phyloP scores from a whole-genome alignment of 2,113 vertebrate species.

The Oryzias woworae region DNA sequence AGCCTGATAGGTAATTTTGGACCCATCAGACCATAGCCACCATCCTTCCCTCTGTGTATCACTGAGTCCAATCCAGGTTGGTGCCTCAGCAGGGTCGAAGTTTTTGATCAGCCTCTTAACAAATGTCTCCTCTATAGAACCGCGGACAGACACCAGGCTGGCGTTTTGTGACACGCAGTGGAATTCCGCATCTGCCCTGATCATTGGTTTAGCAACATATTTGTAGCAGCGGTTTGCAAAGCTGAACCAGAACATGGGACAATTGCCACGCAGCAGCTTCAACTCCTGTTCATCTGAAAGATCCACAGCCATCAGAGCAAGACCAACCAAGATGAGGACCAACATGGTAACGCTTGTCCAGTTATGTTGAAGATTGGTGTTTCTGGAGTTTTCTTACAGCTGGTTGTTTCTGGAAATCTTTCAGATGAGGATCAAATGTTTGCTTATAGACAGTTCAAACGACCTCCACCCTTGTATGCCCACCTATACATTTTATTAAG shows the following conservation, averaged over 20 bases:
- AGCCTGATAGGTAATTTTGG: background rate
- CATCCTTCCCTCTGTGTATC: background rate
- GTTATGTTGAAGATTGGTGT: too few species aligned
- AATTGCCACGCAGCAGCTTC: background rate
- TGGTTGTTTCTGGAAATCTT: too few species aligned
- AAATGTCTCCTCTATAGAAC: background rate
- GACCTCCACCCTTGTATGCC: too few species aligned
- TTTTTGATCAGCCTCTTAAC: conserved; percentile 8
- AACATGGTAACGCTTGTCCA: background rate
- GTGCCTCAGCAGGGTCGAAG: background rate
- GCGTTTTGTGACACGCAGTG: conserved; percentile 24
- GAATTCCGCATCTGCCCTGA: conserved; percentile 41
- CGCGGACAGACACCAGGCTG: conserved; percentile 51
- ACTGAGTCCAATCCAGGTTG: conserved; percentile 30
- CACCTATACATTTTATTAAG: too few species aligned
- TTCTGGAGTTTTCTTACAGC: too few species aligned
- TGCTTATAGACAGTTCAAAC: too few species aligned
- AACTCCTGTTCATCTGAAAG: background rate
- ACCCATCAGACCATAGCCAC: conserved; percentile 13
- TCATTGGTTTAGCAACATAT: rapidly evolving
- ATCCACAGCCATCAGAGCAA: background rate
- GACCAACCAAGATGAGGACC: background rate
- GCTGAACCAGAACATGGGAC: background rate
- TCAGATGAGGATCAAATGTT: too few species aligned
- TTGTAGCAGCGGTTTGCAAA: conserved; percentile 37